Conservation (phyloP, 2,797 vertebrate species). For the Sebastes iracundus region DNA sequence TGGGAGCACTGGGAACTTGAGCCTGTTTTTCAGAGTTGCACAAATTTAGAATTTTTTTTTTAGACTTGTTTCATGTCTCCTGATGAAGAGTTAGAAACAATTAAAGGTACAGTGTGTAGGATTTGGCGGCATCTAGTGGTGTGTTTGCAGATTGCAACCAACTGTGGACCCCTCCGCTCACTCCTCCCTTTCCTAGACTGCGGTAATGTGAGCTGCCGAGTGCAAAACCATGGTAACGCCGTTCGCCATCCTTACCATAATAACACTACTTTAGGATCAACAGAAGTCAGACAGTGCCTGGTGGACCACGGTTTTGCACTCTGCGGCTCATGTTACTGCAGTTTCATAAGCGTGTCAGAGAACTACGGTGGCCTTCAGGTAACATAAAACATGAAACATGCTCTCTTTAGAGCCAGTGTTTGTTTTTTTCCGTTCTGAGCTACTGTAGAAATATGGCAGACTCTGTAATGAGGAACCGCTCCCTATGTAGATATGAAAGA, state of each 20-base stretch:
- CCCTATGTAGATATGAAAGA: neutral
- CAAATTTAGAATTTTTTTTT: neutral
- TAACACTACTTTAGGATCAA: neutral
- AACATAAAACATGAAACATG: neutral
- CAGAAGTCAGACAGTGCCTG: neutral
- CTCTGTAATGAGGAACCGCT: too few species aligned
- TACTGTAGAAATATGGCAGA: neutral
- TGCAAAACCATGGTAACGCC: neutral
- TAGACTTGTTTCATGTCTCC: neutral
- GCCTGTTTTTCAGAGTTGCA: neutral
- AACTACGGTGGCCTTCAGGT: neutral
- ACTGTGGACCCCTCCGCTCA: neutral
- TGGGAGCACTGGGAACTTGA: neutral
- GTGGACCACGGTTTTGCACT: neutral
- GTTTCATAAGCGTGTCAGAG: too few species aligned
- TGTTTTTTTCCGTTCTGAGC: neutral
- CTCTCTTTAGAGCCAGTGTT: neutral
- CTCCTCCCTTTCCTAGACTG: neutral
- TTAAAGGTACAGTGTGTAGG: neutral
- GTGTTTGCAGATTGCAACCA: too few species aligned
- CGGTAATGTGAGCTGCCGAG: neutral
- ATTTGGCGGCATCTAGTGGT: neutral
- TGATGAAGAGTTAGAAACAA: neutral
- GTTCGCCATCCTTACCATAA: neutral
- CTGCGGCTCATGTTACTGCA: neutral